Evolutionary conservation across 1,140 invertebrate species (phyloP), one percentile per base, ranked within the genome.

Genomic region (Sarcophaga peregrina): DNA sequence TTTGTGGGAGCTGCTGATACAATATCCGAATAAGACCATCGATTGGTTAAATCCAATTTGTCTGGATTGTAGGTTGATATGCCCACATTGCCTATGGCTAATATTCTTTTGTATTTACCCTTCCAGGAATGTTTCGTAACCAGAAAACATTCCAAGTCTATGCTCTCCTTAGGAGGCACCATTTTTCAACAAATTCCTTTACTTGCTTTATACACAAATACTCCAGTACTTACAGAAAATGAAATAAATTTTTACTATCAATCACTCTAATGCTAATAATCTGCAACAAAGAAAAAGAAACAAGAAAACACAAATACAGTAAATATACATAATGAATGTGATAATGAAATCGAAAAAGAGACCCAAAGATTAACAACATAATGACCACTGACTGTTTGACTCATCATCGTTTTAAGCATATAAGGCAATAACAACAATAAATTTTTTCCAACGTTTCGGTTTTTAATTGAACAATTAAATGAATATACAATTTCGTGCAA

Each of bases 101-200:
- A 98, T 88, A 99, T 97, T 87, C 98, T 93, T 92, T 98, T 98
- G 91, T 99, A 99, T 95, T 97, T 98, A 91, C 98, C 96, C 92
- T 98, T 98, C 98, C 98, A 96, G 11, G 95, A 97, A 90, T 98
- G 97, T 92, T 99, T 99, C 13, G 96, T 98, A 86, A 98, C 97
- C 91, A 97, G 94, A 92, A 97, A 99, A 91, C 97, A 98, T 83
- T 96, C 95, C 87, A 98, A 93, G 94, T 98, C 96, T 89, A 96
- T 93, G 92, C 97, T 98, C 91, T 97, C 96, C 91, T 95, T 95
- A 85, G 95, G 92, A 85, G 95, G 94, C 93, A 95, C 95, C 95
- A 96, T 96, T 37, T 25, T 81, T 68, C 25, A 68, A 8, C 25
- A 37, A 37, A 37, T 37, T 9, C 50, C 13, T 52, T 52, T 52